Evolutionary conservation across 2,888 invertebrate genomes (phyloP), one percentile per base, ranked within the genome.

Genomic region (Drosophila borborema): DNA sequence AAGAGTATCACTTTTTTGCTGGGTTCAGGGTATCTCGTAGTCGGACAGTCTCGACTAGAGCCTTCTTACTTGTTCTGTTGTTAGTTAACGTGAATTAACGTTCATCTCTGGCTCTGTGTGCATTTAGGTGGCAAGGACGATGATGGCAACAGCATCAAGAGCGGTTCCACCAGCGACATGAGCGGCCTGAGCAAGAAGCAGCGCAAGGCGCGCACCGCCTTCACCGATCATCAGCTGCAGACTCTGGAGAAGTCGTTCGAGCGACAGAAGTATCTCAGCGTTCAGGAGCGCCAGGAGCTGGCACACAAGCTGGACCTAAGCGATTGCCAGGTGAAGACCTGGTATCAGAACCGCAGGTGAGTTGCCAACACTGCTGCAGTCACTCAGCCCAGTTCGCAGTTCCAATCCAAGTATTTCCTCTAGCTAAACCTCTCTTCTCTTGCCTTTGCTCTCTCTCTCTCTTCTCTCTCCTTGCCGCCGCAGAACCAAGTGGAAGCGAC

Each of bases 301-400:
- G 99, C 99, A 0, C 97, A 98, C 69, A 98, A 98, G 94, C 94
- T 99, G 87, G 97, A 98, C 89, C 95, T 99, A 68, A 98, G 98
- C 49, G 99, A 99, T 94, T 99, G 99, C 60, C 99, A 99, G 95
- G 99, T 99, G 92, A 99, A 99, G 94, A 99, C 99, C 90, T 99
- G 99, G 99, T 99, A 99, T 94, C 99, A 99, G 94, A 99, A 99
- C 93, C 95, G 99, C 95, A 96, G 99, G 99, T 98, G 93, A 94
- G 95, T 34, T 12, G 38, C 16, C 23, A 9, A 4, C 36, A 40
- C 16, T 14, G 2, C 14, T 14, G 14, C 16, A 16, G 6, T 38
- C 28, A 6, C 28, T 28, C 28, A 34, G 34, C 34, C 34, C 34
- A 34, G 10, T 34, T 10, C 16, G 16, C 36, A 36, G 10, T 36